Conservation (phyloP, 2,888 invertebrate species). For the Apamea epomidion region DNA sequence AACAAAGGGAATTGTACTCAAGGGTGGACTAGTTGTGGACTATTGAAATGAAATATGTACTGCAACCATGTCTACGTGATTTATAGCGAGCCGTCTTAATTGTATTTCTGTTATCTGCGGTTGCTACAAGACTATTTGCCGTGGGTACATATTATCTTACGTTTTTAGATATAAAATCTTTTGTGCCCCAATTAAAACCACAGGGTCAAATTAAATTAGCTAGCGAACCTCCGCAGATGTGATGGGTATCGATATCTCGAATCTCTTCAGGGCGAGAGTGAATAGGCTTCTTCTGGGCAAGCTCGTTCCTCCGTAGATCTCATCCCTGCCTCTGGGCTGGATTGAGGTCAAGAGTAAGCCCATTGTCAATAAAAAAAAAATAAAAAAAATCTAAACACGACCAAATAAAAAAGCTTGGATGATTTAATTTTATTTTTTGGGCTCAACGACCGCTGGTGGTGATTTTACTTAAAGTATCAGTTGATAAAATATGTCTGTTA, state of each 20-base stretch:
- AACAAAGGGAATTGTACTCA: conserved; percentile 57
- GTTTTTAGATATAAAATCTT: conserved; percentile 1
- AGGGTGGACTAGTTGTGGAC: conserved; percentile 42
- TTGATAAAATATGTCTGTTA: not conserved
- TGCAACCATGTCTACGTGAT: conserved; percentile 20
- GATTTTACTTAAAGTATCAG: not conserved
- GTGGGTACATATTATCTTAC: not conserved
- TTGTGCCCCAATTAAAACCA: not conserved
- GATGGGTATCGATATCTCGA: not conserved
- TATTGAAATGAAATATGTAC: conserved; percentile 28
- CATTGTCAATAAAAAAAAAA: too few relatives aligned
- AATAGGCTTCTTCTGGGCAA: too few relatives aligned
- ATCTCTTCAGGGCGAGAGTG: too few relatives aligned
- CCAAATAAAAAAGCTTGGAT: too few relatives aligned
- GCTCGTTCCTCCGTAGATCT: too few relatives aligned
- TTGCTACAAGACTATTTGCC: not conserved
- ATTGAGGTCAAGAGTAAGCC: too few relatives aligned
- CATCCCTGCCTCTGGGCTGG: too few relatives aligned
- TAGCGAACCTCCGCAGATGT: not conserved
- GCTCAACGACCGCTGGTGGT: too few relatives aligned
- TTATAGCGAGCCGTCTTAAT: conserved; percentile 5
- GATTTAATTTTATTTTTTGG: too few relatives aligned
- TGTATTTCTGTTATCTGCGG: not conserved
- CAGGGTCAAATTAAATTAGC: not conserved
- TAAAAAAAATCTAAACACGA: too few relatives aligned